These are phyloP conservation scores for Acleris literana DNA, from an alignment of 2,888 invertebrate genomes.

Conservation along the genomic window DNA sequence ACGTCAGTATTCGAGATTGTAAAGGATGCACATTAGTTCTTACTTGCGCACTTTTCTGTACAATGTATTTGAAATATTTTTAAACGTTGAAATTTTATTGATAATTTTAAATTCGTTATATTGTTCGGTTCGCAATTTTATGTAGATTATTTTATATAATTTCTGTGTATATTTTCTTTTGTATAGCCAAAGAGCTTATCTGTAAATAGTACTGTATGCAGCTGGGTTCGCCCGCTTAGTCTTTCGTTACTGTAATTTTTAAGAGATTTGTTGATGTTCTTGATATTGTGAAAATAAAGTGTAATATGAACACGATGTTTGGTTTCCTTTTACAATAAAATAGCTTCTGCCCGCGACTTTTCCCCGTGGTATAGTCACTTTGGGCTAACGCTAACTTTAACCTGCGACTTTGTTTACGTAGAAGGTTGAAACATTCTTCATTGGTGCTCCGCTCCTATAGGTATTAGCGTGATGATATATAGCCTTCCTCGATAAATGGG, in stretches of 20 bases:
- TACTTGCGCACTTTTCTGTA: slow-evolving; percentile 48
- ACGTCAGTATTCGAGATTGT: slow-evolving; percentile 63
- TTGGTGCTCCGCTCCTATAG: too few relatives aligned
- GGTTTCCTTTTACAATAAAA: slow-evolving; percentile 34
- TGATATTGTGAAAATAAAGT: slow-evolving; percentile 81
- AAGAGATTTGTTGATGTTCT: slow-evolving; percentile 84
- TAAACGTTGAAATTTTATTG: slow-evolving; percentile 76
- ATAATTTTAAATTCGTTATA: slow-evolving; percentile 80
- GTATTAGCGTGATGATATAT: too few relatives aligned
- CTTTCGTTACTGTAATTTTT: slow-evolving; percentile 81
- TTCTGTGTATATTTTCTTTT: slow-evolving; percentile 71
- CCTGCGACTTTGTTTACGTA: too few relatives aligned
- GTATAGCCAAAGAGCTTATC: slow-evolving; percentile 81
- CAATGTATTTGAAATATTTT: slow-evolving; percentile 55
- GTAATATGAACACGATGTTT: slow-evolving; percentile 56
- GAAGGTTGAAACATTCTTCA: too few relatives aligned
- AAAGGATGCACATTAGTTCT: slow-evolving; percentile 47
- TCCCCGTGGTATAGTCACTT: too few relatives aligned
- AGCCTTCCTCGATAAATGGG: too few relatives aligned
- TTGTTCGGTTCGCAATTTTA: slow-evolving; percentile 71
- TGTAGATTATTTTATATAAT: slow-evolving; percentile 51
- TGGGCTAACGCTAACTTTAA: too few relatives aligned
- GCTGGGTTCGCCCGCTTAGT: slow-evolving; percentile 68
- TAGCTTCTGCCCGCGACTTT: too few relatives aligned
- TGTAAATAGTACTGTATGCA: slow-evolving; percentile 74